Percentiles rank a stretch among this genome's conserved stretches.
Evolutionary conservation across 1,140 invertebrate species (phyloP).

Genomic region (Nephila pilipes): DNA sequence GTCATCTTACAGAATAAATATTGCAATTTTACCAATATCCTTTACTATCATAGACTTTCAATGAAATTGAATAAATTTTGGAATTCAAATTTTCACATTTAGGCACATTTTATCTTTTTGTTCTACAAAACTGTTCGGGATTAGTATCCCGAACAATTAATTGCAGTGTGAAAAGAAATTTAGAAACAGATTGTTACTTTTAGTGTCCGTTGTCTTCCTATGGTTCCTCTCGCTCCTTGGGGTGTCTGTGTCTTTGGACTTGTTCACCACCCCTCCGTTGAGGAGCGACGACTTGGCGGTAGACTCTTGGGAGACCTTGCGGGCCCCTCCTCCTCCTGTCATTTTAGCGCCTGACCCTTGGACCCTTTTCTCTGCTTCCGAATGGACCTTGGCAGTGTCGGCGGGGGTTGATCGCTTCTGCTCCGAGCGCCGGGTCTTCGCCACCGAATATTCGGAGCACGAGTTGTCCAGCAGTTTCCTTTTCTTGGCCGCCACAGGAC

Average conservation of each 20-base stretch:
- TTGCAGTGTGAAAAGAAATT: too few relatives aligned
- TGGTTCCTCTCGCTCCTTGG: conserved; percentile 52
- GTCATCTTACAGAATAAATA: too few relatives aligned
- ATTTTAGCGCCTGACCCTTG: conserved; percentile 24
- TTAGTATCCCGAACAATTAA: too few relatives aligned
- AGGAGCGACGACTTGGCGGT: not conserved
- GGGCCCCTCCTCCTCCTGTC: not conserved
- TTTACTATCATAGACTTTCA: too few relatives aligned
- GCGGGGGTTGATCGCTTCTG: conserved; percentile 38
- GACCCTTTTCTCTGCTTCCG: conserved; percentile 22
- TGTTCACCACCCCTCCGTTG: conserved; percentile 19
- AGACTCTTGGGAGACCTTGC: conserved; percentile 8
- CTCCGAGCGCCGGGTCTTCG: conserved; percentile 69
- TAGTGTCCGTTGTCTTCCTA: conserved; percentile 26
- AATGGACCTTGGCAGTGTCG: conserved; percentile 48
- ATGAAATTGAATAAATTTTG: too few relatives aligned
- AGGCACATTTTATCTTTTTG: too few relatives aligned
- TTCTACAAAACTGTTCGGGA: too few relatives aligned
- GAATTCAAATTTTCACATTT: too few relatives aligned
- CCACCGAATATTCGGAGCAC: conserved; percentile 64
- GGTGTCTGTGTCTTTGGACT: conserved; percentile 25
- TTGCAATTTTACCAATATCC: too few relatives aligned
- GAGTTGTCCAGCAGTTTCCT: conserved; percentile 70
- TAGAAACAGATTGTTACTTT: not conserved
- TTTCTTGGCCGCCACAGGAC: conserved; percentile 79